phyloP scores from a whole-genome alignment of 2,888 invertebrate species.

The Chironomus tentans region DNA sequence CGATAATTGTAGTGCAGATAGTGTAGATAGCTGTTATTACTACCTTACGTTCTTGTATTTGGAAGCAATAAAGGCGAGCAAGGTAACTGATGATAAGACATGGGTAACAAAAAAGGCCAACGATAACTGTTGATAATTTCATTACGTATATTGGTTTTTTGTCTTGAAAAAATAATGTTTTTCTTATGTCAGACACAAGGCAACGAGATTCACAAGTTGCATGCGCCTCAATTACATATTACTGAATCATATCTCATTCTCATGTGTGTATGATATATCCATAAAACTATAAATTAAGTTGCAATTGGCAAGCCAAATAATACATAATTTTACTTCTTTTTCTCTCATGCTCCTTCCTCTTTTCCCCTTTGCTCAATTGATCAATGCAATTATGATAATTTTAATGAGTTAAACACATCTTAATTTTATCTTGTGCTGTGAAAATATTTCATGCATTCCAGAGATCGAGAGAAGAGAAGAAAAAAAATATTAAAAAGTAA shows the following conservation, averaged over 20 bases:
- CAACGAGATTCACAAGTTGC: background rate
- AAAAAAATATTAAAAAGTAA: background rate
- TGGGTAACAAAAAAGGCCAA: too few relatives aligned
- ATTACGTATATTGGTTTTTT: background rate
- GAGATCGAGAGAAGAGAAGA: background rate
- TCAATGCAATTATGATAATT: slow-evolving; percentile 24
- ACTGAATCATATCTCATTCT: background rate
- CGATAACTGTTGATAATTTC: slow-evolving; percentile 24
- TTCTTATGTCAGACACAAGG: too few relatives aligned
- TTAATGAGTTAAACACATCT: slow-evolving; percentile 26
- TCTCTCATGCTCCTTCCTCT: too few relatives aligned
- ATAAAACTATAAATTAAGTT: slow-evolving; percentile 17
- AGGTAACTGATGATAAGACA: too few relatives aligned
- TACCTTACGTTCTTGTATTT: background rate
- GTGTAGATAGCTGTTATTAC: background rate
- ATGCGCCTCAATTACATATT: background rate
- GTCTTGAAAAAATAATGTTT: too few relatives aligned
- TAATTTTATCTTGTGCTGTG: background rate
- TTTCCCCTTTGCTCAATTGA: background rate
- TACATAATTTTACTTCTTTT: background rate
- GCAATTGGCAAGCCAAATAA: slow-evolving; percentile 14
- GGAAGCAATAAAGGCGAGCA: background rate
- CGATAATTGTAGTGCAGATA: background rate
- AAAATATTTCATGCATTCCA: background rate
- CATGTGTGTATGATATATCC: background rate